phyloP scores from a whole-genome alignment of 2,888 invertebrate species.

The Latrodectus hesperus region DNA sequence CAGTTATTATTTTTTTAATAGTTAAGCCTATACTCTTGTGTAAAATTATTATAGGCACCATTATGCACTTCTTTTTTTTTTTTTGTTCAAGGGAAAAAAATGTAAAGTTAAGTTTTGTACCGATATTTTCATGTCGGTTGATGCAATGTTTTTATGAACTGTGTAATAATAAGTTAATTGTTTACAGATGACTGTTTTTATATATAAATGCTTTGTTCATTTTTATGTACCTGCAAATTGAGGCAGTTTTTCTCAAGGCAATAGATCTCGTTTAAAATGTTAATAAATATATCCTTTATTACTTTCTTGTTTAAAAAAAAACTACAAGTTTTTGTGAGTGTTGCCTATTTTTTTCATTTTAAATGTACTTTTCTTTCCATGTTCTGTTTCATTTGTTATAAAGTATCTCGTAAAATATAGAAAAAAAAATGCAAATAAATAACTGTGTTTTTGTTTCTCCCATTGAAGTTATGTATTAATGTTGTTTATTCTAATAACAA shows the following conservation, averaged over 20 bases:
- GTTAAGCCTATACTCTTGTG: constrained; percentile 28
- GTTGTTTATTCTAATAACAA: constrained; percentile 47
- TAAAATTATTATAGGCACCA: constrained; percentile 21
- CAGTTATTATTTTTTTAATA: constrained; percentile 25
- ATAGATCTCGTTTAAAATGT: constrained; percentile 67
- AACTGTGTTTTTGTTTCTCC: constrained; percentile 53
- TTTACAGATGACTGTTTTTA: constrained; percentile 32
- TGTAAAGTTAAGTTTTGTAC: constrained; percentile 23
- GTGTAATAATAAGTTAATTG: constrained; percentile 41
- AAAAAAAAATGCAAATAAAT: constrained; percentile 26
- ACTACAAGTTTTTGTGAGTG: constrained; percentile 41
- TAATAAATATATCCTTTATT: constrained; percentile 41
- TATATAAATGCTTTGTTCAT: constrained; percentile 51
- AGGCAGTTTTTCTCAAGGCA: constrained; percentile 56
- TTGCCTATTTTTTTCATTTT: constrained; percentile 31
- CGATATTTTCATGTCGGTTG: constrained; percentile 27
- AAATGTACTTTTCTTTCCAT: constrained; percentile 42
- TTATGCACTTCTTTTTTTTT: constrained; percentile 15
- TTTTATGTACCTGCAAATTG: constrained; percentile 50
- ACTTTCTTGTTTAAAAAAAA: constrained; percentile 48
- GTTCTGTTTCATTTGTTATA: constrained; percentile 46
- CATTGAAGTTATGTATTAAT: constrained; percentile 52
- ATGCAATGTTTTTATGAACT: constrained; percentile 22
- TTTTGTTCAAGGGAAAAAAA: constrained; percentile 8
- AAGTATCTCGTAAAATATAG: constrained; percentile 38